These are phyloP conservation scores for Drosophila ohnishii DNA, from an alignment of 1,140 invertebrate species.

Conservation along the genomic window DNA sequence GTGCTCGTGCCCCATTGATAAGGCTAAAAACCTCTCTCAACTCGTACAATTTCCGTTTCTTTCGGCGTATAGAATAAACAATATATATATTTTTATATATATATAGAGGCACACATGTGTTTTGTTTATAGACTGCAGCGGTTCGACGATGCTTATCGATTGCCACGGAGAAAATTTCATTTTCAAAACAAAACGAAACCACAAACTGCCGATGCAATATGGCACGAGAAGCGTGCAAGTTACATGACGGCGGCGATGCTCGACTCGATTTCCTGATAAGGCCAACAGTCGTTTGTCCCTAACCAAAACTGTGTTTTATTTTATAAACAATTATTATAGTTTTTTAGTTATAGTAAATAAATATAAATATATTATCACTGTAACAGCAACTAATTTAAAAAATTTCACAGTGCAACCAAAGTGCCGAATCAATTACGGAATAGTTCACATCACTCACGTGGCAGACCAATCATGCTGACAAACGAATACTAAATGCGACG, in stretches of 20 bases:
- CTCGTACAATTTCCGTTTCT: constrained; percentile 61
- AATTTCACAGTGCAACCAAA: constrained; percentile 21
- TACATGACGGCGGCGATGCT: constrained; percentile 36
- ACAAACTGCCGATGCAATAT: constrained; percentile 53
- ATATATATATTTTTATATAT: constrained; percentile 10
- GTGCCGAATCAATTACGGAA: constrained; percentile 44
- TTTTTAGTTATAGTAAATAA: background rate
- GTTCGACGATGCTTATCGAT: constrained; percentile 56
- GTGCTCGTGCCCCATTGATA: constrained; percentile 71
- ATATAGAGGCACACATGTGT: constrained; percentile 46
- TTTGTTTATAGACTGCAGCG: constrained; percentile 57
- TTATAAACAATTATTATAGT: background rate
- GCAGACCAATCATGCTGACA: constrained; percentile 66
- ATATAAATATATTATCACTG: constrained; percentile 3
- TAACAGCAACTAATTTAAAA: constrained; percentile 34
- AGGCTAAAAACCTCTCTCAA: constrained; percentile 50
- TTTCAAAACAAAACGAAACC: constrained; percentile 49
- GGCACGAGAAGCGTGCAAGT: constrained; percentile 47
- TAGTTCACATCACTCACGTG: constrained; percentile 62
- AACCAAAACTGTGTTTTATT: background rate
- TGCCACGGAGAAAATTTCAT: constrained; percentile 56
- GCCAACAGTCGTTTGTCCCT: constrained; percentile 2
- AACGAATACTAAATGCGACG: constrained; percentile 41
- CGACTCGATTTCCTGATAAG: constrained; percentile 41
- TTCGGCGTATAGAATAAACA: constrained; percentile 11